A percentile compares a stretch with the other conserved stretches of the same genome.
phyloP scores from a whole-genome alignment of 2,888 invertebrate species.

The Ditylenchus weischeri region DNA sequence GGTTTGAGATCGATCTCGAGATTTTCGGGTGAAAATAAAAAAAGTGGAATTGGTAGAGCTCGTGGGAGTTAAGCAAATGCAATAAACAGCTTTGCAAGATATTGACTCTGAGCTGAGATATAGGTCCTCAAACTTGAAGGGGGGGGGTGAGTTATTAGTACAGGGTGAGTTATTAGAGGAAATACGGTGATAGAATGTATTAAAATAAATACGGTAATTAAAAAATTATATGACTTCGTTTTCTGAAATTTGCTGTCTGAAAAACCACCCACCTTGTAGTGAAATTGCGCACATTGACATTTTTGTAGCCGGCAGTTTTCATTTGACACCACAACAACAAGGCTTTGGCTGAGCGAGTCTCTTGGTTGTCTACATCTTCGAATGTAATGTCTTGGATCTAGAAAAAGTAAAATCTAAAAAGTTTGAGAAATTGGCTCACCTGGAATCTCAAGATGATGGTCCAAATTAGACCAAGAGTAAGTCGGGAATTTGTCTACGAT shows the following conservation, averaged over 20 bases:
- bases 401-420: slow-evolving; percentile 16
- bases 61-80: too few species aligned
- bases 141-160: too few species aligned
- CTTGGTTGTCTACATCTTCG: slow-evolving; percentile 96
- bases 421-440: slow-evolving; percentile 63
- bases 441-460: slow-evolving; percentile 99
- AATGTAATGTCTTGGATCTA: slow-evolving; percentile 99
- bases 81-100: too few species aligned
- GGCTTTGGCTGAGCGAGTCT: slow-evolving; percentile 91
- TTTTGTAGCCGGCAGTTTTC: slow-evolving; percentile 99
- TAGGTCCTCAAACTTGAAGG: too few species aligned
- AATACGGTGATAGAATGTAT: too few species aligned
- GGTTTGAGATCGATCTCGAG: too few species aligned
- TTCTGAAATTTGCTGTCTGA: slow-evolving; percentile 77
- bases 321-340: slow-evolving; percentile 90
- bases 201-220: not conserved
- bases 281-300: slow-evolving; percentile 97
- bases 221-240: not conserved
- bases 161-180: too few species aligned
- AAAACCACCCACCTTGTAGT: slow-evolving; percentile 68
- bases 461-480: slow-evolving; percentile 98
- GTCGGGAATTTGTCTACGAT: slow-evolving; percentile 93
- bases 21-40: too few species aligned
- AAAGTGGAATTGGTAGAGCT: too few species aligned
- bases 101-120: too few species aligned